phyloP scores from a whole-genome alignment of 2,113 vertebrate genomes.

The Agelaius phoeniceus region DNA sequence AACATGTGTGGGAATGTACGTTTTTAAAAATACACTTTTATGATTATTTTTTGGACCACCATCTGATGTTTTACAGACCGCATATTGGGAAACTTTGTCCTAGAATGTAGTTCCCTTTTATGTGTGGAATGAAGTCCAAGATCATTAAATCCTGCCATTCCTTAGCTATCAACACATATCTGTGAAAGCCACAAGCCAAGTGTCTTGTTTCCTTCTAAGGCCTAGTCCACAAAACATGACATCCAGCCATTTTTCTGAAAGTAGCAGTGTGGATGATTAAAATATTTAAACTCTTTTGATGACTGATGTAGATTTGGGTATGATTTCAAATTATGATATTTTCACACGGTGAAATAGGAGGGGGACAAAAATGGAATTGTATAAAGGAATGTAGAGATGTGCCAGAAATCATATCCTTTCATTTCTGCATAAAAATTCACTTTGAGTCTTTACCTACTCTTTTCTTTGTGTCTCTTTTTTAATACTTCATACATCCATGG shows the following conservation, averaged over 20 bases:
- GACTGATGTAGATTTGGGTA: background rate
- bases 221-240: background rate
- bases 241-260: background rate
- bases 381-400: background rate
- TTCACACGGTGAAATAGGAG: background rate
- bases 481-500: background rate
- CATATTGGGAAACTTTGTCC: slow-evolving; percentile 25
- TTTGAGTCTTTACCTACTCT: background rate
- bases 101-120: slow-evolving; percentile 8
- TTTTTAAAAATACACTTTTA: slow-evolving; percentile 32
- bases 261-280: background rate
- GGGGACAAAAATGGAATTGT: background rate
- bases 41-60: background rate
- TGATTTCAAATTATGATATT: background rate
- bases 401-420: background rate
- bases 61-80: background rate
- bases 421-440: background rate
- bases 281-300: background rate
- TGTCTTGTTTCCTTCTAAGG: slow-evolving; percentile 33
- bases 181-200: background rate
- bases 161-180: slow-evolving; percentile 20
- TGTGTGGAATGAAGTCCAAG: slow-evolving; percentile 6
- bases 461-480: background rate
- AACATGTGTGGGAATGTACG: background rate
- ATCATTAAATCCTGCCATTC: slow-evolving; percentile 36